Conservation (phyloP, 2,888 invertebrate genomes). For the Deilephila porcellus region DNA sequence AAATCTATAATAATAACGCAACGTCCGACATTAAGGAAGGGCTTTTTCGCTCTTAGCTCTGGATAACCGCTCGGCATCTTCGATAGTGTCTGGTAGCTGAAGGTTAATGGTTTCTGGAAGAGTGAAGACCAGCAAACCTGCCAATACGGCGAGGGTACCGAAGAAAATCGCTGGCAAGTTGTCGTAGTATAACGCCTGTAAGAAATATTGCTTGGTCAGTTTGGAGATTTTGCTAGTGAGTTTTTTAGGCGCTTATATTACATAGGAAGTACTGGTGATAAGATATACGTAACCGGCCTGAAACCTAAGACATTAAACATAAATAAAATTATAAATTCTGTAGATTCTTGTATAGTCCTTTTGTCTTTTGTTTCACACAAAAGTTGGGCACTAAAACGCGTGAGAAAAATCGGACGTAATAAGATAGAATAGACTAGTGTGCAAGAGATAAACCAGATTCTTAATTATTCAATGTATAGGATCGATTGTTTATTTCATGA, state of each 20-base stretch:
- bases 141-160: slow-evolving; percentile 80
- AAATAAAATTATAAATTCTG: too few relatives aligned
- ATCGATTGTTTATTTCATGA: too few relatives aligned
- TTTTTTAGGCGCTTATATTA: background rate
- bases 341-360: too few relatives aligned
- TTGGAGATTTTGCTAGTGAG: background rate
- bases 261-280: background rate
- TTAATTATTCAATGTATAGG: too few relatives aligned
- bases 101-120: slow-evolving; percentile 87
- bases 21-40: slow-evolving; percentile 35
- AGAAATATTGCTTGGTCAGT: slow-evolving; percentile 33
- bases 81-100: slow-evolving; percentile 85
- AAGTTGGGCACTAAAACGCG: too few relatives aligned
- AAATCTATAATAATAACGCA: background rate
- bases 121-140: slow-evolving; percentile 82
- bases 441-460: too few relatives aligned
- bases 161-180: slow-evolving; percentile 86
- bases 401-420: too few relatives aligned
- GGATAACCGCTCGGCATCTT: slow-evolving; percentile 82
- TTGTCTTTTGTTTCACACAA: too few relatives aligned
- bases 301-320: too few relatives aligned
- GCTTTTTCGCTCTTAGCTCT: slow-evolving; percentile 46
- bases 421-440: too few relatives aligned
- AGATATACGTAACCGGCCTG: too few relatives aligned
- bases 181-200: slow-evolving; percentile 74